These are phyloP conservation scores for Cenopis cana DNA, from an alignment of 2,888 invertebrate species.

Conservation along the genomic window DNA sequence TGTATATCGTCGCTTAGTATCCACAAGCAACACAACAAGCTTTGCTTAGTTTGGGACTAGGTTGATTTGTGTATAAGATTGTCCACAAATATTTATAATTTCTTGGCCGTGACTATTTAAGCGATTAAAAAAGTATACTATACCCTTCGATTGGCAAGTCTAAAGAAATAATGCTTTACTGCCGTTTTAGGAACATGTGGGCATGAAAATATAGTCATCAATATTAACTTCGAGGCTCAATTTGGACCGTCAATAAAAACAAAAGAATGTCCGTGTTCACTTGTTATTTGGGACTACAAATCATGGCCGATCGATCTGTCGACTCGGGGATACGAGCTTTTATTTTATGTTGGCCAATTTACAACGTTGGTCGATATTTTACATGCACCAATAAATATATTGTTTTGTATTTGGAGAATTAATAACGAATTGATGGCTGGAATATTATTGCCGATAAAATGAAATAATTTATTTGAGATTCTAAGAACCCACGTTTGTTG, in stretches of 20 bases:
- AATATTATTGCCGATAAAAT: too few species aligned
- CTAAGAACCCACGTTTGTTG: too few species aligned
- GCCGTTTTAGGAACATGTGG: neutral
- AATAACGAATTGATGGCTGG: neutral
- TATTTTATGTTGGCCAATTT: constrained; percentile 19
- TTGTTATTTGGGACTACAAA: constrained; percentile 26
- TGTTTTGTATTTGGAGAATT: neutral
- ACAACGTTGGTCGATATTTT: constrained; percentile 4
- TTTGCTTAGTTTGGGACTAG: too few species aligned
- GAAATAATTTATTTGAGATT: too few species aligned
- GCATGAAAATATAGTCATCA: constrained; percentile 16
- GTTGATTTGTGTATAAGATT: too few species aligned
- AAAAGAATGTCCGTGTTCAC: constrained; percentile 3
- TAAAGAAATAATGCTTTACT: neutral
- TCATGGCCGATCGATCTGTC: constrained; percentile 30
- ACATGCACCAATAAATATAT: neutral
- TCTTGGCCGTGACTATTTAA: too few species aligned
- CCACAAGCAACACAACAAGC: too few species aligned
- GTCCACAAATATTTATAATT: too few species aligned
- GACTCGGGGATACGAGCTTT: constrained; percentile 19
- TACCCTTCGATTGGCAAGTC: too few species aligned
- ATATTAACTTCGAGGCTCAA: neutral
- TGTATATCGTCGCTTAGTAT: too few species aligned
- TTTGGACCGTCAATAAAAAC: neutral
- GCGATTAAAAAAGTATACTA: too few species aligned